Base-by-base conservation (phyloP, 2,888 invertebrate genomes). In the Polydrusus cervinus region DNA sequence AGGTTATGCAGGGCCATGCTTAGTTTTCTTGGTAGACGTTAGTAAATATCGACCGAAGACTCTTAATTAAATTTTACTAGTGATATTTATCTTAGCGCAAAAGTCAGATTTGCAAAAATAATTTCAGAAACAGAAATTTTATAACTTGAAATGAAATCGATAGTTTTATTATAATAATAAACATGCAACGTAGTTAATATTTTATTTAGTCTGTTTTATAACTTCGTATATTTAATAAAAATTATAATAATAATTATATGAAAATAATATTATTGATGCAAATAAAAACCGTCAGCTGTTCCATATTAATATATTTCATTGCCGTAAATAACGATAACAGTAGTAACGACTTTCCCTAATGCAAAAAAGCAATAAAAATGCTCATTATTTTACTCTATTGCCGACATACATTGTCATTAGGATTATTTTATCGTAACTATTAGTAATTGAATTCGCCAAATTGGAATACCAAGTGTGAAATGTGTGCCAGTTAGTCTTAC, bases 381-480 rank as follows among this genome's bases (percentile, higher is more conserved):
- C 38, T 71, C 75, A 75, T 75, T 75, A 75, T 64, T 75, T 67
- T 47, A 61, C 71, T 71, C 71, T 51, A 68, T 62, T 55, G 68
- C 64, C 68, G 57, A 53, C 71, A 62, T 71, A 67, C 47, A 68
- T 64, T 38, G 68, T 75, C 71, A 69, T 76, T 76, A 69, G 69
- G 64, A 69, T 73, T 76, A 73, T 72, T 76, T 73, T 75, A 72
- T 75, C 72, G 67, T 45, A 75, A 75, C 75, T 75, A 75, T 73
- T 76, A 76, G 66, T 73, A 72, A 76, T 76, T 76, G 72, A 73
- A 72, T 76, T 72, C 40, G 65, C 72, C 66, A 73, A 76, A 76
- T 76, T 76, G 76, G 64, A 76, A 76, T 67, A 61, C 73, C 73
- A 66, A 73, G 76, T 76, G 76, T 70, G 72, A 76, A 76, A 76